phyloP scores from a whole-genome alignment of 2,113 vertebrate species.

The Daubentonia madagascariensis region DNA sequence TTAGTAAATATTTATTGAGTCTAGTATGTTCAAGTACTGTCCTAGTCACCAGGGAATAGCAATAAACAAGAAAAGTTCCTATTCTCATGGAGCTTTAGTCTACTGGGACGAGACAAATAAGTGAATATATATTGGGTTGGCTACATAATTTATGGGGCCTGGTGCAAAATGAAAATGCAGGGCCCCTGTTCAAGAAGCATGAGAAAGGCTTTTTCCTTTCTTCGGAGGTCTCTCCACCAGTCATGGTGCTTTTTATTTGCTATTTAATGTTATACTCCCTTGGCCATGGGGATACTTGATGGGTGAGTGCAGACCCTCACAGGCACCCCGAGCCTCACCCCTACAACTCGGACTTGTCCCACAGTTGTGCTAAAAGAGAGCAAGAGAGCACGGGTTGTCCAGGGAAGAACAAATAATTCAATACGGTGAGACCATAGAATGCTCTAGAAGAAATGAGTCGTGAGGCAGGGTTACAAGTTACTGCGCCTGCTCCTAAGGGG shows the following conservation, averaged over 20 bases:
- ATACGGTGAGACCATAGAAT: background rate
- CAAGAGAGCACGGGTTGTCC: background rate
- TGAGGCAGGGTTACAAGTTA: background rate
- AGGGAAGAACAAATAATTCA: background rate
- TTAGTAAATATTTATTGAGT: background rate
- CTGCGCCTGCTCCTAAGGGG: background rate
- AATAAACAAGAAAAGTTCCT: background rate
- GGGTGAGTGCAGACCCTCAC: background rate
- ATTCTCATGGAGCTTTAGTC: background rate
- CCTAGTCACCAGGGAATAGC: background rate
- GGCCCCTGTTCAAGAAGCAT: background rate
- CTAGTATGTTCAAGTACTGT: background rate
- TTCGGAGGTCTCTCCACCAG: background rate
- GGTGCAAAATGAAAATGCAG: background rate
- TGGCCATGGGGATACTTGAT: background rate
- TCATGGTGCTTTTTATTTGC: background rate
- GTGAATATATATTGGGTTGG: background rate
- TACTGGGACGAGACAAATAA: background rate
- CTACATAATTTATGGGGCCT: background rate
- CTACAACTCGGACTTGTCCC: background rate
- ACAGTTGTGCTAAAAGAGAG: background rate
- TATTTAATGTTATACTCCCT: background rate
- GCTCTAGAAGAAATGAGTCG: background rate
- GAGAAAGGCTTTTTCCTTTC: background rate
- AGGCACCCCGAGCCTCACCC: background rate